These are phyloP conservation scores for Columba janthina DNA, from an alignment of 2,113 vertebrate species.

Conservation along the genomic window DNA sequence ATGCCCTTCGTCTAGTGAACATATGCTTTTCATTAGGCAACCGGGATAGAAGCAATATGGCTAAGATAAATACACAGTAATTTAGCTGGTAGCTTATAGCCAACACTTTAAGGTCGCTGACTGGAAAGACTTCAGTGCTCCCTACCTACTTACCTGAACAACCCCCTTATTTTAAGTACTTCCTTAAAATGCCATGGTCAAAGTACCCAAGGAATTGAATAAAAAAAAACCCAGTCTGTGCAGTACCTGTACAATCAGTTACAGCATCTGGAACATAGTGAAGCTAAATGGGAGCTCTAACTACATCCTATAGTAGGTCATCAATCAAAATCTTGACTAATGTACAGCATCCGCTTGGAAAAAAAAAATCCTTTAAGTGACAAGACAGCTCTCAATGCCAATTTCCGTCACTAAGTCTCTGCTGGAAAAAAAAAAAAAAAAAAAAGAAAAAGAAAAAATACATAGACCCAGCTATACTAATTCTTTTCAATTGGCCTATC, in stretches of 20 bases:
- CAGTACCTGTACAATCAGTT: not conserved
- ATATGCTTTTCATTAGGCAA: not conserved
- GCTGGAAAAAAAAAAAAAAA: not conserved
- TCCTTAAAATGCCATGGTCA: not conserved
- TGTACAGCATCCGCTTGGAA: not conserved
- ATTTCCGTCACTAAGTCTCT: not conserved
- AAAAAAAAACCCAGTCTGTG: not conserved
- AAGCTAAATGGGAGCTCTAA: not conserved
- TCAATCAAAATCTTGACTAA: not conserved
- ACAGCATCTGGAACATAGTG: not conserved
- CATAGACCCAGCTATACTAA: not conserved
- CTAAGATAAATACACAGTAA: not conserved
- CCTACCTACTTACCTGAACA: not conserved
- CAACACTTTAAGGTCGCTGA: not conserved
- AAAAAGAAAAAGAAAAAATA: accelerated
- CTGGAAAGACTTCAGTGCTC: not conserved
- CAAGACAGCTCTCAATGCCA: not conserved
- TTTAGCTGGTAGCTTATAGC: not conserved
- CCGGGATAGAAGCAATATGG: not conserved
- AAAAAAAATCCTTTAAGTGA: not conserved
- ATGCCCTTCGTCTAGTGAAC: not conserved
- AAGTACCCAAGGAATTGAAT: not conserved
- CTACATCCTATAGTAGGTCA: not conserved
- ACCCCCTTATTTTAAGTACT: not conserved
- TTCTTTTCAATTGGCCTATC: not conserved